Evolutionary conservation across 1,140 invertebrate genomes (phyloP), one percentile per base, ranked within the genome.

Genomic region (Eumaeus atala): DNA sequence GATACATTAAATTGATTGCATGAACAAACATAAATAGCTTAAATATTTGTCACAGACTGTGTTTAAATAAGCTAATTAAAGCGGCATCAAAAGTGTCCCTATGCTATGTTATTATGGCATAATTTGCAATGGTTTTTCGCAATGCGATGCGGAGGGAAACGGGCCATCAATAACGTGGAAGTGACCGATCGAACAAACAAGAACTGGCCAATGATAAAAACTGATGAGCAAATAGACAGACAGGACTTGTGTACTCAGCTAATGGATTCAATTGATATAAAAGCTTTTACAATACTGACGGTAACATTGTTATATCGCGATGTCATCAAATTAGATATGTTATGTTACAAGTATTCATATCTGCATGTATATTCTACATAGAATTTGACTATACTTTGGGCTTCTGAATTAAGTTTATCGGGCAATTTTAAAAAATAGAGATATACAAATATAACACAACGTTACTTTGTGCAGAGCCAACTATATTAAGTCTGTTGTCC

Each of bases 211-310:
- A 84, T 87, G 84, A 87, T 87, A 87, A 87, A 87, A 87, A 87
- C 79, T 87, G 81, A 87, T 79, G 77, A 83, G 78, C 77, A 87
- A 87, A 87, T 87, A 86, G 70, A 86, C 74, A 76, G 67, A 74
- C 78, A 72, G 74, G 72, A 75, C 71, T 70, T 87, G 84, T 87
- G 79, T 84, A 79, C 80, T 83, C 81, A 79, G 73, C 78, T 87
- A 87, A 87, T 87, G 84, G 84, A 87, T 84, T 87, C 81, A 84
- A 87, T 84, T 87, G 84, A 87, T 87, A 87, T 80, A 74, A 87
- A 87, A 87, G 84, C 84, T 87, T 87, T 87, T 80, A 84, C 72
- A 86, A 81, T 84, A 74, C 77, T 78, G 72, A 73, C 72, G 61
- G 59, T 58, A 67, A 80, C 63, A 67, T 69, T 66, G 68, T 76